Percentiles rank a stretch among this genome's conserved stretches.
These are phyloP conservation scores for Drosophila histrio DNA, from an alignment of 2,888 invertebrate species.

Conservation along the genomic window DNA sequence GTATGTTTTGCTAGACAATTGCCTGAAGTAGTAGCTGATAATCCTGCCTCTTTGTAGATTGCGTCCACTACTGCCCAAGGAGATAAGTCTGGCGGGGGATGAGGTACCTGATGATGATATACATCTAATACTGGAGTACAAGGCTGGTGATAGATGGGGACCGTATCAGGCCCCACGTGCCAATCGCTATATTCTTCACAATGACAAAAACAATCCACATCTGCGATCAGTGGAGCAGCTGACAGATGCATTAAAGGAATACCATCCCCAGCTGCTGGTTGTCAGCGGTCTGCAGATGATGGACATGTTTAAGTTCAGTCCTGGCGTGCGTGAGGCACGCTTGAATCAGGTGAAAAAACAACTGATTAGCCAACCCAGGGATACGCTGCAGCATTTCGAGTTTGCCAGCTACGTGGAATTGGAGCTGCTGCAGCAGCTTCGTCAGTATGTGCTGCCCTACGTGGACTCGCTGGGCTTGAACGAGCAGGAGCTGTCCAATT, in stretches of 20 bases:
- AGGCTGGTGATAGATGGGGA: conserved; percentile 91
- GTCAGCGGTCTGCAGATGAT: conserved; percentile 95
- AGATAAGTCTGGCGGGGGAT: conserved; percentile 88
- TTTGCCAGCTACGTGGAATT: conserved; percentile 94
- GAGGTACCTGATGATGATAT: conserved; percentile 89
- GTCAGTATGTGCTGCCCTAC: conserved; percentile 88
- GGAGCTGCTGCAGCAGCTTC: conserved; percentile 87
- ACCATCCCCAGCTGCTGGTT: conserved; percentile 90
- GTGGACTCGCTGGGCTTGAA: conserved; percentile 95
- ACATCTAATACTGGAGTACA: conserved; percentile 92
- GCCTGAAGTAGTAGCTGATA: neutral
- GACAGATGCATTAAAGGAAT: conserved; percentile 86
- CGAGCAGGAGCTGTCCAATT: conserved; percentile 93
- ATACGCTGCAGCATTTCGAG: conserved; percentile 91
- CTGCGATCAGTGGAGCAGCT: conserved; percentile 90
- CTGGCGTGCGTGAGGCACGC: conserved; percentile 87
- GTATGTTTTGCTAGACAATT: conserved; percentile 45
- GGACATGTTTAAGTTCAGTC: conserved; percentile 87
- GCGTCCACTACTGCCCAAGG: conserved; percentile 86
- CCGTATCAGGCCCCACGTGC: conserved; percentile 89
- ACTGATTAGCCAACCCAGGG: conserved; percentile 86
- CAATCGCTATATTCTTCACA: conserved; percentile 93
- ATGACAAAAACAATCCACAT: conserved; percentile 91
- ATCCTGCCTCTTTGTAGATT: conserved; percentile 81
- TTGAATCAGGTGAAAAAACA: conserved; percentile 88